Evolutionary conservation across 2,113 vertebrate genomes (phyloP).

Genomic region (Kobus ellipsiprymnus): DNA sequence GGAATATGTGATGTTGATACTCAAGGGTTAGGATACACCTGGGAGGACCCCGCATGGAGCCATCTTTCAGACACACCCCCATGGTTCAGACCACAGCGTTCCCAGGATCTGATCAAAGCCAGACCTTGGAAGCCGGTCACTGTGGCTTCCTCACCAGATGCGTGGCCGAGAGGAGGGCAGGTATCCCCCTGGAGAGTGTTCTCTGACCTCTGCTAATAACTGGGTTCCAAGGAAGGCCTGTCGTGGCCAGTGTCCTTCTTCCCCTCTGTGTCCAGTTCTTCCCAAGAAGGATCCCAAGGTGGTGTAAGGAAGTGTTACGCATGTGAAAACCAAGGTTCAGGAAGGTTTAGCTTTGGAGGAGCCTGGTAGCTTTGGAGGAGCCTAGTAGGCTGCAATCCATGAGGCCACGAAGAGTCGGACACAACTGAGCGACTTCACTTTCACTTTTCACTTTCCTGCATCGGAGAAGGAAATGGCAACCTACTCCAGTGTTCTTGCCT

Average conservation of each 20-base stretch:
- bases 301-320: not conserved
- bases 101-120: not conserved
- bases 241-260: not conserved
- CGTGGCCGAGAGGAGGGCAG: not conserved
- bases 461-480: no score
- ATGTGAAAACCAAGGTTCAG: not conserved
- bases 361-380: not conserved
- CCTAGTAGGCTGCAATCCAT: no score
- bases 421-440: no score
- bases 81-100: not conserved
- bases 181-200: no score
- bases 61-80: fast-evolving
- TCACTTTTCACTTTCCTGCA: no score
- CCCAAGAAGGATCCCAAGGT: not conserved
- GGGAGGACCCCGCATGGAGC: fast-evolving
- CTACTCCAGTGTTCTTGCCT: no score
- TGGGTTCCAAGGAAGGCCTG: not conserved
- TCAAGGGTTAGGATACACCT: not conserved
- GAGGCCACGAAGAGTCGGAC: fast-evolving
- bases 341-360: not conserved
- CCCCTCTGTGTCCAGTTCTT: not conserved
- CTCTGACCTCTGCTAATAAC: not conserved
- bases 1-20: not conserved
- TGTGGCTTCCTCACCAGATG: no score
- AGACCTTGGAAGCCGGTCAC: fast-evolving